Evolutionary conservation across 1,140 invertebrate species (phyloP), one percentile per base, ranked within the genome.

Genomic region (Drosophila cardini): DNA sequence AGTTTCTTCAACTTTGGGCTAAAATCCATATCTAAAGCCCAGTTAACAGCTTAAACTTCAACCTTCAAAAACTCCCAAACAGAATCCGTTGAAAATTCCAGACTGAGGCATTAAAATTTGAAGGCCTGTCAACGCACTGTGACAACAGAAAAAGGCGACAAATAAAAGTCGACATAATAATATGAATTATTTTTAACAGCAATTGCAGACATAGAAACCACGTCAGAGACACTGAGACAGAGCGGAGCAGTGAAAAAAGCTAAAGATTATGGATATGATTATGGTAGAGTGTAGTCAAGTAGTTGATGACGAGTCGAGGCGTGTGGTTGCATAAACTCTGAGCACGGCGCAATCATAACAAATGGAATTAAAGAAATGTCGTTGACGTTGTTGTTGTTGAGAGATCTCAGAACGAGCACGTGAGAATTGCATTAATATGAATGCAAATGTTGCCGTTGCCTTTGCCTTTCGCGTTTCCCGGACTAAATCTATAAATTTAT

Each of bases 391-490:
- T 11, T 26, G 32, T 43, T 55, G 45, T 43, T 34, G 38, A 21
- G n/a, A 30, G 45, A 38, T 53, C 55, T 62, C 45, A 38, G 62
- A 60, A 48, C 43, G 86, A 90, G 80, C 86, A 90, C 86, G 86
- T 90, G 86, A 90, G 86, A 90, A 90, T 86, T 90, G 86, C 84
- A 89, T 86, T 90, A 90, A 90, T 86, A 90, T 83, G 79, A 83
- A 87, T 80, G 79, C 77, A 90, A 87, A 90, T 86, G 76, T 50
- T 43, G 50, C 38, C 46, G 46, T 15, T 53, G 30, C 48, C 55
- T 50, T 26, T 38, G 45, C 38, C 45, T n/a, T n/a, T n/a, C n/a
- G n/a, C n/a, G 65, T 53, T 30, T 48, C 46, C 18, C 30, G 21
- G 30, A 15, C 15, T 40, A 90, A 82, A 82, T 80, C 84, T 83